Evolutionary conservation across 64 coral and sea anemone species (phyloP), one percentile per base, ranked within the genome.

Genomic region (Montipora capricornis): DNA sequence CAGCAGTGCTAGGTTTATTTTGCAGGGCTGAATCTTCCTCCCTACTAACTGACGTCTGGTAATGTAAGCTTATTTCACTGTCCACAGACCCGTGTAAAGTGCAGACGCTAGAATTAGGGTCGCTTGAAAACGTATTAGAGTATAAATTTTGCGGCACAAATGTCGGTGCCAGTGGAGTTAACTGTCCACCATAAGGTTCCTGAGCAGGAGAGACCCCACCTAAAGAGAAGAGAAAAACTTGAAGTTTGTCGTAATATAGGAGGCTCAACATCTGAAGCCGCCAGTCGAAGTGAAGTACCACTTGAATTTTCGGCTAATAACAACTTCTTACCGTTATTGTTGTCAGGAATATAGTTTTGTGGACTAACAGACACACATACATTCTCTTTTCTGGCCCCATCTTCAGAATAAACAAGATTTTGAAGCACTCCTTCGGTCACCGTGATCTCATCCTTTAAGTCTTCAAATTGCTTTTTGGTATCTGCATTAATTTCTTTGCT

Each of bases 401-500:
- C 70, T 74, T 74, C n/a, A 74, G 70, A 74, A 24, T 29, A 7
- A 74, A 74, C n/a, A 7, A 74, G 19, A 74, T 74, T 24, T 74
- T 74, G 70, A 0, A 10, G 20, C 70, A 22, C 20, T 74, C 70
- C 70, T 74, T 20, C n/a, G n/a, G 70, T 24, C 70, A 26, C 70
- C 70, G 0, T 74, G 20, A 74, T 2, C 17, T 74, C 19, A 10
- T 29, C 10, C 66, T 68, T 11, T 26, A 24, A 74, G 10, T 29
- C 70, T 74, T 74, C 70, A 22, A 74, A 22, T 22, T 68, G 70
- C 22, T 74, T 19, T 10, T 74, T 74, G 20, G 7, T 74, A 5
- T 74, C n/a, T n/a, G n/a, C n/a, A 22, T 74, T 74, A 74, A 74
- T 74, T 74, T 74, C n/a, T 22, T 74, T 24, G n/a, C 70, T 29